phyloP scores from a whole-genome alignment of 2,888 invertebrate species.

The Mellilla xanthometata region DNA sequence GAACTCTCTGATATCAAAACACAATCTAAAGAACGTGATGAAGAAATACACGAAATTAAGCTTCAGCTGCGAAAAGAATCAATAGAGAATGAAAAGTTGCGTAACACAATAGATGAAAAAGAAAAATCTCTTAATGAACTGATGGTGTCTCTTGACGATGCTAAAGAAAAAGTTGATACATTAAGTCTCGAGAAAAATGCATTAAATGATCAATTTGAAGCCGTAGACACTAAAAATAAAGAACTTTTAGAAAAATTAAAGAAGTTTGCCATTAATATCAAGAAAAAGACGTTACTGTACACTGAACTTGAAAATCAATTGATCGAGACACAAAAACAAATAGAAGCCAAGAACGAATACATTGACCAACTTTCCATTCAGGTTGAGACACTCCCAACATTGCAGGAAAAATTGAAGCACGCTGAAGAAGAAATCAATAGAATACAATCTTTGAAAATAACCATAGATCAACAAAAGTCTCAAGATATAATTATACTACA shows the following conservation, averaged over 20 bases:
- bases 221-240: slow-evolving; percentile 83
- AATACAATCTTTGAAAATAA: slow-evolving; percentile 51
- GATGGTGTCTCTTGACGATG: slow-evolving; percentile 69
- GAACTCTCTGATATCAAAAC: slow-evolving; percentile 67
- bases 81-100: slow-evolving; percentile 85
- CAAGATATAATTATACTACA: slow-evolving; percentile 48
- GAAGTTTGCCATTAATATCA: slow-evolving; percentile 89
- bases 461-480: slow-evolving; percentile 53
- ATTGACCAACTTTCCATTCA: slow-evolving; percentile 60
- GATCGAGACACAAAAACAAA: slow-evolving; percentile 56
- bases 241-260: slow-evolving; percentile 90
- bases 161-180: slow-evolving; percentile 61
- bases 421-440: slow-evolving; percentile 66
- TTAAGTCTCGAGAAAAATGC: slow-evolving; percentile 64
- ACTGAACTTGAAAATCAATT: slow-evolving; percentile 84
- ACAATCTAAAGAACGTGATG: slow-evolving; percentile 79
- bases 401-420: slow-evolving; percentile 65
- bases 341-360: slow-evolving; percentile 53
- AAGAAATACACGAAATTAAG: slow-evolving; percentile 80
- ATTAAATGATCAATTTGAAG: slow-evolving; percentile 61
- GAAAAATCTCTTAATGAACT: slow-evolving; percentile 71
- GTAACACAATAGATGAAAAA: slow-evolving; percentile 79
- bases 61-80: slow-evolving; percentile 82
- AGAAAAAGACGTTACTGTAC: slow-evolving; percentile 86
- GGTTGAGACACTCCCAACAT: slow-evolving; percentile 57